A percentile compares a stretch with the other conserved stretches of the same genome.
These are phyloP conservation scores for Parnassius apollo DNA, from an alignment of 2,888 invertebrate genomes.

Conservation along the genomic window DNA sequence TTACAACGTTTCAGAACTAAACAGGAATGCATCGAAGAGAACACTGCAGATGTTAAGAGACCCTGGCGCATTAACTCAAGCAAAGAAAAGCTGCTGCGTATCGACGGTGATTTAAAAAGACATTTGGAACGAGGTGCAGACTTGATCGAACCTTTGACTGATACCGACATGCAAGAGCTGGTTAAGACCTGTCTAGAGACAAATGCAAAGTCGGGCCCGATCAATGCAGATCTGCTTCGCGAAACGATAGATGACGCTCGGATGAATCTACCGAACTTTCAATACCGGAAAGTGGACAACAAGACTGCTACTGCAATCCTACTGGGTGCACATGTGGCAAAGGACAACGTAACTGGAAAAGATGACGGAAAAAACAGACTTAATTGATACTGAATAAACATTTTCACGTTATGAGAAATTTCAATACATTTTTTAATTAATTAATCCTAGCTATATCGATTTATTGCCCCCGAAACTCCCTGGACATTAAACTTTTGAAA, in stretches of 20 bases:
- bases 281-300: slow-evolving; percentile 59
- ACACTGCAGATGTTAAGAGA: slow-evolving; percentile 53
- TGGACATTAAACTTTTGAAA: too few relatives aligned
- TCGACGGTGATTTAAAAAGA: slow-evolving; percentile 61
- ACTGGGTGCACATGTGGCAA: slow-evolving; percentile 45
- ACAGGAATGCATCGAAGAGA: slow-evolving; percentile 37
- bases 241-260: slow-evolving; percentile 63
- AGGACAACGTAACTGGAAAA: slow-evolving; percentile 10
- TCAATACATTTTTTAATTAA: too few relatives aligned
- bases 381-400: too few relatives aligned
- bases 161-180: slow-evolving; percentile 54
- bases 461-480: too few relatives aligned
- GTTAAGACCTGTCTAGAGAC: slow-evolving; percentile 54
- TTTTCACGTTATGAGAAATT: too few relatives aligned
- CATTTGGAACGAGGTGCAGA: slow-evolving; percentile 53
- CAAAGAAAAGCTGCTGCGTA: slow-evolving; percentile 62
- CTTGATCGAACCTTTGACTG: slow-evolving; percentile 49
- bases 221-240: slow-evolving; percentile 46
- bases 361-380: neutral
- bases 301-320: slow-evolving; percentile 61
- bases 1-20: slow-evolving; percentile 39
- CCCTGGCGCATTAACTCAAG: slow-evolving; percentile 68
- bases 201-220: slow-evolving; percentile 33
- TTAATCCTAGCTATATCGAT: too few relatives aligned
- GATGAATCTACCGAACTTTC: slow-evolving; percentile 63